Conservation (phyloP, 2,888 invertebrate genomes). For the Drosophila melanocephala region DNA sequence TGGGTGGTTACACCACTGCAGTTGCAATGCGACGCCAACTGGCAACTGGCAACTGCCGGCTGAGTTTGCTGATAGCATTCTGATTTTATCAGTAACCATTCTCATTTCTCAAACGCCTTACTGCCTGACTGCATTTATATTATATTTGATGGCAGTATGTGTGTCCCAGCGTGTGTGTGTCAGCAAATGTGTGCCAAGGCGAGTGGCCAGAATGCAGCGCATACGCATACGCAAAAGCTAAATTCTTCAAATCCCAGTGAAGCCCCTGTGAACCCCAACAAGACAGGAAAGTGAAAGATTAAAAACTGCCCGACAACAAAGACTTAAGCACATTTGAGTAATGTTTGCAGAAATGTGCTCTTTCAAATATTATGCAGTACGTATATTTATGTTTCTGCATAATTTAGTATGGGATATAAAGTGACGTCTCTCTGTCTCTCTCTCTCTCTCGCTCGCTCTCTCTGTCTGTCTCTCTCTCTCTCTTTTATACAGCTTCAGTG, state of each 20-base stretch:
- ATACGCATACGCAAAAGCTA: constrained; percentile 54
- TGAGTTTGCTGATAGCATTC: constrained; percentile 71
- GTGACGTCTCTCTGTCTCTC: no score
- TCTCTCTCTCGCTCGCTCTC: not conserved
- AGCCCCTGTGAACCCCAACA: constrained; percentile 40
- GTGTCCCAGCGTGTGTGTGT: constrained; percentile 15
- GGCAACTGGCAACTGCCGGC: constrained; percentile 58
- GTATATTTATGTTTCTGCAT: not conserved
- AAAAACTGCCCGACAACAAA: not conserved
- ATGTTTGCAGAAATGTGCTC: not conserved
- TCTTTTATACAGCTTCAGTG: not conserved
- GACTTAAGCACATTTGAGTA: not conserved
- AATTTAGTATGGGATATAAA: not conserved
- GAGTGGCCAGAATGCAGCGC: constrained; percentile 68
- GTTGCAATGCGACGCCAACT: constrained; percentile 67
- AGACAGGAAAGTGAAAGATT: not conserved
- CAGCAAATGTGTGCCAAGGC: constrained; percentile 65
- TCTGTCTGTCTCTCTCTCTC: not conserved
- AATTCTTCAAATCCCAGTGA: constrained; percentile 62
- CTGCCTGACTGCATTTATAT: constrained; percentile 50
- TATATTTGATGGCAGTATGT: constrained; percentile 44
- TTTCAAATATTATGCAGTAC: not conserved
- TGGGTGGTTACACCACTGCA: constrained; percentile 48
- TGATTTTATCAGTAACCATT: constrained; percentile 81
- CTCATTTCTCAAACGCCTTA: constrained; percentile 71